A percentile compares a stretch with the other conserved stretches of the same genome.
phyloP scores from a whole-genome alignment of 2,113 vertebrate species.

The Gadus chalcogrammus region DNA sequence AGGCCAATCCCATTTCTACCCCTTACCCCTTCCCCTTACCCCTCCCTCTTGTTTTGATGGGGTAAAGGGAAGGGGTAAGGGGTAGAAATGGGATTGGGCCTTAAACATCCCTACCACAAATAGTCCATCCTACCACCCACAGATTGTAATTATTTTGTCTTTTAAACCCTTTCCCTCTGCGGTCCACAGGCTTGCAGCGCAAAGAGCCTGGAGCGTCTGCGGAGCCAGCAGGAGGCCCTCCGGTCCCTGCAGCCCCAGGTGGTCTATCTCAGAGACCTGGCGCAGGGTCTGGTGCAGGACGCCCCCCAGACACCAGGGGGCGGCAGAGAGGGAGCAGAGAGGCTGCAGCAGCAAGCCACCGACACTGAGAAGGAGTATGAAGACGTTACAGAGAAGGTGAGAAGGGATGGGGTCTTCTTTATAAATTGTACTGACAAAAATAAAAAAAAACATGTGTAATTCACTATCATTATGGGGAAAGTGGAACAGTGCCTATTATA shows the following conservation, averaged over 20 bases:
- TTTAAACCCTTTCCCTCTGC: constrained; percentile 34
- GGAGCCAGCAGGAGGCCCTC: constrained; percentile 85
- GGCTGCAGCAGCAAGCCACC: constrained; percentile 76
- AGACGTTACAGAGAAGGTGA: constrained; percentile 81
- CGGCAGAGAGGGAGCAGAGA: constrained; percentile 75
- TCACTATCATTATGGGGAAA: too few relatives aligned
- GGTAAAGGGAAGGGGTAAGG: too few relatives aligned
- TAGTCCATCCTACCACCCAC: too few relatives aligned
- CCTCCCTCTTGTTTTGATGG: too few relatives aligned
- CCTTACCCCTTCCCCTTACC: too few relatives aligned
- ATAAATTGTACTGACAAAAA: background rate
- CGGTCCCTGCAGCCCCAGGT: constrained; percentile 86
- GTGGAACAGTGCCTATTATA: too few relatives aligned
- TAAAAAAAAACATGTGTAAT: background rate
- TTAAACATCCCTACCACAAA: too few relatives aligned
- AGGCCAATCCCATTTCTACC: too few relatives aligned
- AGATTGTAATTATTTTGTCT: background rate
- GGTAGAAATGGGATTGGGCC: too few relatives aligned
- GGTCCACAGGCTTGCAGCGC: constrained; percentile 88
- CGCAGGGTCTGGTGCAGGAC: constrained; percentile 86
- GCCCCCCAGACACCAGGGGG: constrained; percentile 74
- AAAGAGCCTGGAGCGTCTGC: constrained; percentile 92
- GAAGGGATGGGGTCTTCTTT: background rate
- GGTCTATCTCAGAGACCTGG: constrained; percentile 87
- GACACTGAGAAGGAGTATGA: constrained; percentile 80